Base-by-base conservation (phyloP, 2,797 vertebrate genomes). In the Gadopsis marmoratus region DNA sequence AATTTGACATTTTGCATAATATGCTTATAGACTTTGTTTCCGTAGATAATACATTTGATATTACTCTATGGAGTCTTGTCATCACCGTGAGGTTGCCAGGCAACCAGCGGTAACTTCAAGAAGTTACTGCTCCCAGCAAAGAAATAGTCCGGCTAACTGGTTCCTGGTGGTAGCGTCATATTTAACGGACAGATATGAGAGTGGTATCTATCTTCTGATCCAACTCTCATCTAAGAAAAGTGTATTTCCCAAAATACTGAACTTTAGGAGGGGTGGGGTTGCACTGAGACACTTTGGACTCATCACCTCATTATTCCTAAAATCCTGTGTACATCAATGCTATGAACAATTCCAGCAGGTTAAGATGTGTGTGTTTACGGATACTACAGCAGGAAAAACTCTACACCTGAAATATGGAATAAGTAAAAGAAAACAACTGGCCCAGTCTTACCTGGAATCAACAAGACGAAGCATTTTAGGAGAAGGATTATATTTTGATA, bases 361-460 rank as follows among this genome's bases (percentile, higher is more conserved):
- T 64, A 65, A 47, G 31, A 60, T 80, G 71, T 33, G 59, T 0
- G 2, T 79, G 69, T 65, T 50, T 64, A 16, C 58, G 63, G 58
- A 76, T 26, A 48, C 39, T 29, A 10, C 43, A 66, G 41, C 54
- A 48, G 35, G 35, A 37, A 8, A 76, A 55, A 39, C 16, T 48
- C 50, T 64, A 39, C 43, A 58, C 12, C 23, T 78, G 41, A 79
- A 84, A 80, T 78, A 85, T 74, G n/a, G 69, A 82, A 79, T 71
- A 50, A 82, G 61, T 79, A 76, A 84, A 59, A 74, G 29, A 83
- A 77, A 85, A 65, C n/a, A 83, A 85, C 61, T 65, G 61, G 21
- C 26, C n/a, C 47, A 37, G 31, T 53, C 60, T 67, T 29, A 35
- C 21, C 31, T 54, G 37, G 26, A 85, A 69, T 85, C 75, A 81